Evolutionary conservation across 2,888 invertebrate species (phyloP).

Genomic region (Tortricodes alternella): DNA sequence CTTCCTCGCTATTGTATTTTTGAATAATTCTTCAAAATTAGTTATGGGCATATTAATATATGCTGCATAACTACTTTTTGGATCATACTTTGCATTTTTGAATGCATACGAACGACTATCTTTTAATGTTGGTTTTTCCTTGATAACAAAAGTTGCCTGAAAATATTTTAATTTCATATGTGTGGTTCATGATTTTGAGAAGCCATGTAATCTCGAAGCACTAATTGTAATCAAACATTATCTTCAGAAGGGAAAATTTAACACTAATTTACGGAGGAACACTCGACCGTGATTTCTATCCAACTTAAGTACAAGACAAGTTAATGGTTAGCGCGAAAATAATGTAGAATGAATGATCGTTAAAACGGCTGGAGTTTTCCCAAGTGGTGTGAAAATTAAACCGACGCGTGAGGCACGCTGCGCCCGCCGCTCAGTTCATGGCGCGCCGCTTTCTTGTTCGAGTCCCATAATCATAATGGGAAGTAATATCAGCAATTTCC

Average conservation of each 20-base stretch:
- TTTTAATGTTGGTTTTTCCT: too few relatives aligned
- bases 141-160: too few relatives aligned
- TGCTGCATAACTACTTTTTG: too few relatives aligned
- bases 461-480: slow-evolving; percentile 68
- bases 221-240: neutral
- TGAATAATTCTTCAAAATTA: too few relatives aligned
- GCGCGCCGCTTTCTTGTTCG: slow-evolving; percentile 68
- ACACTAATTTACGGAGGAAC: neutral
- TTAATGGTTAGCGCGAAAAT: slow-evolving; percentile 24
- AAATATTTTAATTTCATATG: too few relatives aligned
- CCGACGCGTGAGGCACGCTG: slow-evolving; percentile 49
- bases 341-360: slow-evolving; percentile 28
- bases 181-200: too few relatives aligned
- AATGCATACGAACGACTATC: too few relatives aligned
- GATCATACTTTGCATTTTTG: too few relatives aligned
- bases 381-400: slow-evolving; percentile 64
- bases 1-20: too few relatives aligned
- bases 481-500: slow-evolving; percentile 71
- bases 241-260: neutral
- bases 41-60: too few relatives aligned
- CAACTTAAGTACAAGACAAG: slow-evolving; percentile 22
- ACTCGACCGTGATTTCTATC: slow-evolving; percentile 25
- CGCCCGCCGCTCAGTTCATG: slow-evolving; percentile 40
- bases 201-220: neutral
- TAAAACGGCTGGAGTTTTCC: slow-evolving; percentile 40